Percentiles rank a stretch among this genome's conserved stretches.
Evolutionary conservation across 2,888 invertebrate species (phyloP).

Genomic region (Pherbina coryleti): DNA sequence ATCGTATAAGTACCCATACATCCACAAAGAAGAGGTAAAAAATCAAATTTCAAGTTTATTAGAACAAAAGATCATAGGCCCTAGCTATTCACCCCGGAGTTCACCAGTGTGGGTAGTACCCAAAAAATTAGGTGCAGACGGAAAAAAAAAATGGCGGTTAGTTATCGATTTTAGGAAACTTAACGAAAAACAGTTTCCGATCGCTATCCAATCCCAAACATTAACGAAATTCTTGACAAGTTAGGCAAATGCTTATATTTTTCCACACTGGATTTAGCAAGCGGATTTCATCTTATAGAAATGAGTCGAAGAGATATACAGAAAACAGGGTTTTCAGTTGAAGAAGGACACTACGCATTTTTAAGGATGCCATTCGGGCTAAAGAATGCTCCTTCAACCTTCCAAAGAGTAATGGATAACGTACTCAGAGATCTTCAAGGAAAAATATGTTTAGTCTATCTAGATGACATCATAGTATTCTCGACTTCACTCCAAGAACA

Average conservation of each 20-base stretch:
- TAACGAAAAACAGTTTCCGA: conserved; percentile 23
- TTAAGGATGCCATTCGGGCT: not conserved
- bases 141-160: conserved; percentile 34
- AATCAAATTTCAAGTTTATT: too few relatives aligned
- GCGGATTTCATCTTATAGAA: conserved; percentile 36
- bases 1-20: conserved; percentile 46
- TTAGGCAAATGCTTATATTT: conserved; percentile 30
- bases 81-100: conserved; percentile 20
- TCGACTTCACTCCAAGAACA: conserved; percentile 2
- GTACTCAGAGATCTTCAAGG: not conserved
- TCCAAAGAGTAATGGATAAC: conserved; percentile 22
- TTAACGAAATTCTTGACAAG: too few relatives aligned
- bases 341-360: conserved; percentile 36
- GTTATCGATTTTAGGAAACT: conserved; percentile 26
- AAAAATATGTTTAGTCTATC: conserved; percentile 19
- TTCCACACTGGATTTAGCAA: conserved; percentile 28
- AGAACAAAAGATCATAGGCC: conserved; percentile 40
- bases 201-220: conserved; percentile 4
- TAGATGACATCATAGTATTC: conserved; percentile 12
- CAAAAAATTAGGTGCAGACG: conserved; percentile 36
- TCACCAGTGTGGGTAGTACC: conserved; percentile 35
- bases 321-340: conserved; percentile 36
- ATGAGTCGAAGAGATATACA: conserved; percentile 25
- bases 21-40: too few relatives aligned
- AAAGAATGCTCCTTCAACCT: conserved; percentile 2